Evolutionary conservation across 2,888 invertebrate genomes (phyloP), one percentile per base, ranked within the genome.

Genomic region (Nomada flava): DNA sequence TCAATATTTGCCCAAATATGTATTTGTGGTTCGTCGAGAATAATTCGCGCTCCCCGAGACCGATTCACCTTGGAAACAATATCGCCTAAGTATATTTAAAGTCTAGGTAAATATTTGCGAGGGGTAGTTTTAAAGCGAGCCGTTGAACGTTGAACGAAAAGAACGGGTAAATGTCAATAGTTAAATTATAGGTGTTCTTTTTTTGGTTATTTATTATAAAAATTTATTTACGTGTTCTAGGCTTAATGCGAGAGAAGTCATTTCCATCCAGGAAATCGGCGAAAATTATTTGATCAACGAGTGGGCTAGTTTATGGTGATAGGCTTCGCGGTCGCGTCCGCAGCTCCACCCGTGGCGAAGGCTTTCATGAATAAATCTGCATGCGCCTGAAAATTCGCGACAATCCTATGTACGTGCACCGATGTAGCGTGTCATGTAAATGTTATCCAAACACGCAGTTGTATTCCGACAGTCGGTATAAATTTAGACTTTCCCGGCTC

Each of bases 281-380:
- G 60, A 55, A 53, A 81, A 59, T 79, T 23, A 74, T 79, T 74
- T 23, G 74, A 50, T 26, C 23, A 20, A 36, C 36, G 36, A 7
- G 20, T 15, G n/a, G 50, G 13, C 29, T 0, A 52, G 53, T 26
- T 79, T 75, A 75, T 67, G 60, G 47, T 20, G 20, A 57, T 36
- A 62, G 65, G 11, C 10, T 53, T 47, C 13, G 29, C 36, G 53
- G 36, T 36, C 36, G 36, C 36, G 36, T 1, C 42, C 36, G 13
- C 3, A 26, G n/a, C 26, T 36, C 10, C 57, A 57, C 13, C 2
- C 11, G 71, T 23, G 36, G 52, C 57, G 60, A 20, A 47, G 11
- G 55, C 50, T 57, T 82, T 71, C 82, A 77, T 83, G 83, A 83
- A 83, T 82, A 83, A 83, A 83, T 82, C 77, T 82, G 83, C 82